Evolutionary conservation across 2,113 vertebrate species (phyloP).

Genomic region (Cynopterus brachyotis): DNA sequence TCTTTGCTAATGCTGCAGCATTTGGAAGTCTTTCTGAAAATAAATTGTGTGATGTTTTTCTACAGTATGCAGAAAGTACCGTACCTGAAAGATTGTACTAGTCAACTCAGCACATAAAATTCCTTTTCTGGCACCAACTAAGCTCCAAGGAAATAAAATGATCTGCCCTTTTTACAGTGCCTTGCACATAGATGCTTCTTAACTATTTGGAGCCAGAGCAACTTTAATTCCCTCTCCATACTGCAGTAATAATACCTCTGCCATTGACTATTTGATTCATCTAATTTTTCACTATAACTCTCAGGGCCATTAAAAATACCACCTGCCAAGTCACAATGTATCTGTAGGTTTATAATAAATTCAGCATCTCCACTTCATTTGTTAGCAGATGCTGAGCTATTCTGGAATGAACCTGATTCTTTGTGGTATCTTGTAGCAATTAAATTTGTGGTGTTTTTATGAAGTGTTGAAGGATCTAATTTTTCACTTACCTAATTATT

Average conservation of each 20-base stretch:
- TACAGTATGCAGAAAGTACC: constrained; percentile 63
- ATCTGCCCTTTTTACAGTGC: constrained; percentile 61
- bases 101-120: constrained; percentile 74
- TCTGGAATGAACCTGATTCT: constrained; percentile 76
- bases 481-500: constrained; percentile 82
- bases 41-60: constrained; percentile 71
- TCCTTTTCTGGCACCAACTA: constrained; percentile 72
- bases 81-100: constrained; percentile 69
- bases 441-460: constrained; percentile 75
- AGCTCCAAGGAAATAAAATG: constrained; percentile 72
- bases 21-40: constrained; percentile 78
- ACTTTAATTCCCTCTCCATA: constrained; percentile 45
- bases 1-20: constrained; percentile 70
- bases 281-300: constrained; percentile 45
- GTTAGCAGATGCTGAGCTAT: constrained; percentile 79
- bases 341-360: constrained; percentile 81
- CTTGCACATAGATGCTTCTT: constrained; percentile 56
- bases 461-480: constrained; percentile 73
- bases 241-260: constrained; percentile 7
- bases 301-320: constrained; percentile 78
- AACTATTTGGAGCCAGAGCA: constrained; percentile 58
- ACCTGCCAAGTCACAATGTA: constrained; percentile 77
- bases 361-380: constrained; percentile 73
- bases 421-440: constrained; percentile 74
- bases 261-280: constrained; percentile 36